Evolutionary conservation across 1,140 invertebrate genomes (phyloP).

Genomic region (Hylyphantes graminicola): DNA sequence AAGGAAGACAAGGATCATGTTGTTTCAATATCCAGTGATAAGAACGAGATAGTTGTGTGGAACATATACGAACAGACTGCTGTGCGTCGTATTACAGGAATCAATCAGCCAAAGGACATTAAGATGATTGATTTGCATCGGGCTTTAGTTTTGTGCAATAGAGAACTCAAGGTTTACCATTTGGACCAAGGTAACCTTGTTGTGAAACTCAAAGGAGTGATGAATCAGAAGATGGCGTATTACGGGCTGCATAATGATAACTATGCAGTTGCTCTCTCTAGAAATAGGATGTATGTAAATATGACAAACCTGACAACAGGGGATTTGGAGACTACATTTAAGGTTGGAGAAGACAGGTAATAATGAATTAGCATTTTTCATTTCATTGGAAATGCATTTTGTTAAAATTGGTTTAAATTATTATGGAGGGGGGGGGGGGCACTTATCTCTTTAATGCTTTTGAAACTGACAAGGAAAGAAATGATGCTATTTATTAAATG

Average conservation of each 20-base stretch:
- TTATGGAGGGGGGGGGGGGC: no score
- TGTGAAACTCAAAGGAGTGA: constrained; percentile 83
- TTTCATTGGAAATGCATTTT: no score
- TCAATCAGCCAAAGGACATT: constrained; percentile 68
- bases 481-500: no score
- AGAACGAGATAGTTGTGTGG: constrained; percentile 84
- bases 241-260: constrained; percentile 83
- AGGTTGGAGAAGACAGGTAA: constrained; percentile 68
- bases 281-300: constrained; percentile 91
- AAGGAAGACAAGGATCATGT: constrained; percentile 74
- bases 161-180: constrained; percentile 83
- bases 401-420: no score
- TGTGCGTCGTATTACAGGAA: constrained; percentile 75
- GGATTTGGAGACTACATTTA: constrained; percentile 87
- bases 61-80: constrained; percentile 69
- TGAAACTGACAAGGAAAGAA: no score
- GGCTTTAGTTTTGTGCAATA: constrained; percentile 82
- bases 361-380: not conserved
- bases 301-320: constrained; percentile 85
- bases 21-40: constrained; percentile 77
- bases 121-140: constrained; percentile 73
- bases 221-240: constrained; percentile 93
- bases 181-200: constrained; percentile 78
- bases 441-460: no score
- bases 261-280: constrained; percentile 82